phyloP scores from a whole-genome alignment of 2,888 invertebrate species.

The Brassicogethes aeneus region DNA sequence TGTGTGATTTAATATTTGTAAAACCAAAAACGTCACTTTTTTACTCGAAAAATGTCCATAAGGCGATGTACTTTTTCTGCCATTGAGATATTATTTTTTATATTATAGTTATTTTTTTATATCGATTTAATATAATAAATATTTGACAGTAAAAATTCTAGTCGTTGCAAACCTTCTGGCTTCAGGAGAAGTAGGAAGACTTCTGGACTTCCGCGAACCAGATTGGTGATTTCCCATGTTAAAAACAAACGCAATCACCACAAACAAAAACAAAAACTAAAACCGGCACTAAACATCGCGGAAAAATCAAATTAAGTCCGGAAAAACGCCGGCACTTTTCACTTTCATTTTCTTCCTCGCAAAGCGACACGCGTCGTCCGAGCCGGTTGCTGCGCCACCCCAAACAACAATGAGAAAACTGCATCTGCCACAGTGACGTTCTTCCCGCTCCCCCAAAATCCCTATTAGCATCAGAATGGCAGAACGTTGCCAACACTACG shows the following conservation, averaged over 20 bases:
- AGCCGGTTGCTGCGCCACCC: conserved; percentile 17
- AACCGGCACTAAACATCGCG: conserved; percentile 12
- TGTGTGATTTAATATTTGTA: no score
- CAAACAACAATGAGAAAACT: conserved; percentile 27
- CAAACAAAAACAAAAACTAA: not conserved
- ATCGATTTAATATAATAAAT: no score
- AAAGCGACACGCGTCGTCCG: conserved; percentile 10
- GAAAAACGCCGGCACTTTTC: no score
- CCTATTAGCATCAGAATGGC: conserved; percentile 33
- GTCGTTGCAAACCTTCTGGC: conserved; percentile 27
- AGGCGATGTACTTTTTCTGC: no score
- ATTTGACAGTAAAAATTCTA: not conserved
- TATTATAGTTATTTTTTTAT: no score
- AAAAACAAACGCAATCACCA: conserved; percentile 1
- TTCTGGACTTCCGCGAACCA: conserved; percentile 49
- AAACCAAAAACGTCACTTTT: no score
- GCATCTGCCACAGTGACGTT: conserved; percentile 23
- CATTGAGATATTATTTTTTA: no score
- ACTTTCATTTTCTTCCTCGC: no score
- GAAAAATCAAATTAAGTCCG: no score
- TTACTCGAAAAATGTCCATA: no score
- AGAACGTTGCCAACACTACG: no score
- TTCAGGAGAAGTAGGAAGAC: conserved; percentile 64
- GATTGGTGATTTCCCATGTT: conserved; percentile 36
- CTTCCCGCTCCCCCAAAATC: conserved; percentile 24